Base-by-base conservation (phyloP, 2,113 vertebrate species). In the Laterallus jamaicensis region DNA sequence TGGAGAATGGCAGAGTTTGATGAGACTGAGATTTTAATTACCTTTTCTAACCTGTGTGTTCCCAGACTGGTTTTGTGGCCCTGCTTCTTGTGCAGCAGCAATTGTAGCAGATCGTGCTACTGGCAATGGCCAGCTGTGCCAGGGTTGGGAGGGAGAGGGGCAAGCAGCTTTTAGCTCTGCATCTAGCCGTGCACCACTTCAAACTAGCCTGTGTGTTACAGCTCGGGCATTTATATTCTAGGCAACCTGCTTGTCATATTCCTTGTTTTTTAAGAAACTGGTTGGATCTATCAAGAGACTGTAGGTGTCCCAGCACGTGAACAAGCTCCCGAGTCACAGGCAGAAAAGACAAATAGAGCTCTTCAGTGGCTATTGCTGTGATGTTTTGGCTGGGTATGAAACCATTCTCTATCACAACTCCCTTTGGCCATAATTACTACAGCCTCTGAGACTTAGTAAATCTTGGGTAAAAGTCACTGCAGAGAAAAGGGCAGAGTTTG, bases 401-500 rank as follows among this genome's bases (percentile, higher is more conserved):
- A 93, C 32, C 75, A 68, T 76, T 89, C 44, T 71, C 42, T 79
- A 10, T 96, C 66, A 40, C 42, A 5, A 18, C 29, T 96, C 44
- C 28, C 66, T 92, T 82, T 92, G 88, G 47, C 77, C 86, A 39
- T 94, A 80, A 62, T 94, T 85, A 37, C 55, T 85, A 26, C n/a
- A 73, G 25, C 63, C 58, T 85, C 68, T 70, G 66, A 86, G 86
- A 76, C 37, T 68, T 73, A 37, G 88, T 92, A 95, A 91, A 91
- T 89, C 74, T 84, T 76, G 91, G 67, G 70, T 82, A 95, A 92
- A 95, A 95, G 93, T 85, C 89, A 85, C 19, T 76, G 82, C 67
- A 90, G 66, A 86, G 55, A 84, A 91, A 79, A 90, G 42, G 54
- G 67, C 73, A 90, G 54, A 59, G 42, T 82, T 86, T 79, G 81